A percentile compares a stretch with the other conserved stretches of the same genome.
Conservation (phyloP, 2,797 vertebrate species). For the Fratercula arctica region DNA sequence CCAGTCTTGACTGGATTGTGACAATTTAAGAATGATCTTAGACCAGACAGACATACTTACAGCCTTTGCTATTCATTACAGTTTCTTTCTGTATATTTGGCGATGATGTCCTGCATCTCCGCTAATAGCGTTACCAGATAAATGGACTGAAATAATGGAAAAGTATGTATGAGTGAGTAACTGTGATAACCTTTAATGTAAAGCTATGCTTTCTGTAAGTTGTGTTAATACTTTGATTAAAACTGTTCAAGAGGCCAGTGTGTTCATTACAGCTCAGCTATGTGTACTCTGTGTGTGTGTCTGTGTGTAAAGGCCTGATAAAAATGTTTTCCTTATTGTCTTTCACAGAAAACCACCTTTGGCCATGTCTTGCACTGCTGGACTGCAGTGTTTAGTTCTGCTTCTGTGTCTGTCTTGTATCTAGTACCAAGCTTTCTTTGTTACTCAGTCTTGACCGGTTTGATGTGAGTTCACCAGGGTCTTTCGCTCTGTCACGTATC, state of each 20-base stretch:
- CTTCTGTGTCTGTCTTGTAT: not conserved
- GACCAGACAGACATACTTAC: not conserved
- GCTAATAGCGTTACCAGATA: not conserved
- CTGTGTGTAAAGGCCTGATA: not conserved
- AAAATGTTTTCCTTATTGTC: not conserved
- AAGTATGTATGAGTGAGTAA: not conserved
- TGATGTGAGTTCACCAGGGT: constrained; percentile 35
- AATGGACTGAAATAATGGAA: not conserved
- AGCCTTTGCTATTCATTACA: not conserved
- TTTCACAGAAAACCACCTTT: not conserved
- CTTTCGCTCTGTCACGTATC: not conserved
- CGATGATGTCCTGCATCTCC: not conserved
- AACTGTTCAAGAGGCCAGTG: not conserved
- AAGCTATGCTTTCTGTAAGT: not conserved
- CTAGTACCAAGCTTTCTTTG: not conserved
- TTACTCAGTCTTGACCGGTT: constrained; percentile 5
- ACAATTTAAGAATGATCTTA: not conserved
- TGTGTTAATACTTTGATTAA: not conserved
- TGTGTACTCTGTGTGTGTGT: not conserved
- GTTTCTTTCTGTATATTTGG: not conserved
- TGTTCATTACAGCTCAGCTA: not conserved
- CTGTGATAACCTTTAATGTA: not conserved
- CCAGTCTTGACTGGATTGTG: not conserved
- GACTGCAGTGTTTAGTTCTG: not conserved
- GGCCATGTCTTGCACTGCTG: not conserved